phyloP scores from a whole-genome alignment of 2,888 invertebrate species.

The Catonia carolina region DNA sequence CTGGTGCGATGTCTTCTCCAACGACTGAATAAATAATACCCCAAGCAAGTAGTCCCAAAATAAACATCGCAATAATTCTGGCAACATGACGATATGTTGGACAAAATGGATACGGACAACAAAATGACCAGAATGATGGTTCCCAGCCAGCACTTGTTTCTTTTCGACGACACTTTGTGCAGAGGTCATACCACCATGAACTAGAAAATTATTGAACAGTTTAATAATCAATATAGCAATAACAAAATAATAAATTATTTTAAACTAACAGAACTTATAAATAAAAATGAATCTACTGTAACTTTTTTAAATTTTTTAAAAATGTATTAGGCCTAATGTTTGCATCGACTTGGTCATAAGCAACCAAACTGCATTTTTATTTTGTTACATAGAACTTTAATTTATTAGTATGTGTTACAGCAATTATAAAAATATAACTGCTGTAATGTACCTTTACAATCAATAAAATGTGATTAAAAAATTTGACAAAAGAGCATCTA shows the following conservation, averaged over 20 bases:
- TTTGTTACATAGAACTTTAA: too few species aligned
- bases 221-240: neutral
- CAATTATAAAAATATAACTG: too few species aligned
- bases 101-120: conserved; percentile 79
- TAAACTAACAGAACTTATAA: conserved; percentile 31
- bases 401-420: too few species aligned
- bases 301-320: too few species aligned
- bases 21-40: conserved; percentile 67
- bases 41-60: conserved; percentile 71
- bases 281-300: neutral
- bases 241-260: conserved; percentile 29
- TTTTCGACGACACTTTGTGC: conserved; percentile 68
- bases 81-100: conserved; percentile 78
- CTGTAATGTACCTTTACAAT: too few species aligned
- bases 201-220: conserved; percentile 42
- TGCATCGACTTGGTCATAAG: too few species aligned
- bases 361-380: too few species aligned
- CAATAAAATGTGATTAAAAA: too few species aligned
- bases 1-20: conserved; percentile 71
- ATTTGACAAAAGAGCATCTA: too few species aligned
- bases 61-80: conserved; percentile 62
- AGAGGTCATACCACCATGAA: conserved; percentile 79
- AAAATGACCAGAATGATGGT: conserved; percentile 68
- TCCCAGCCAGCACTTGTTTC: conserved; percentile 73
- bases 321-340: neutral